Base-by-base conservation (phyloP, 2,797 vertebrate genomes). In the Anguilla pacifica region DNA sequence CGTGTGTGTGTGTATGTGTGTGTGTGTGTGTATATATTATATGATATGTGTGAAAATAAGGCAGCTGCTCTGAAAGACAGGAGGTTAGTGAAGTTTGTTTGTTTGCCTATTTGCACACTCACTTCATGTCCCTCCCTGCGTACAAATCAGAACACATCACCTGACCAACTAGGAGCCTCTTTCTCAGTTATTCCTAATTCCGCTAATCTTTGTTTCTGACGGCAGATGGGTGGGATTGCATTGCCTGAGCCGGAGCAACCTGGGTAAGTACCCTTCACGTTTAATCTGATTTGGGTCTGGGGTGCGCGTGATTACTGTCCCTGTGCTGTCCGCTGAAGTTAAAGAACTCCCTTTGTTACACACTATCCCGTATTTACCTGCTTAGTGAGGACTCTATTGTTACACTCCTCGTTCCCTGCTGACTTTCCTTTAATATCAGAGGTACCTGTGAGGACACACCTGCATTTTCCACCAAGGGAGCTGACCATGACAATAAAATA, bases 51-150 rank as follows among this genome's bases (percentile, higher is more conserved):
- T n/a, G 96, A 95, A 96, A 96, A 96, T 95, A 95, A 95, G 79
- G 82, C 57, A 46, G 13, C 55, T 43, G 19, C 77, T 83, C 39
- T 95, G 95, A 96, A 95, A 94, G 94, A 96, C 95, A 96, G 95
- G 96, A 97, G 96, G 96, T 96, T 96, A 95, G 96, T 95, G 94
- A 94, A 93, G 93, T 95, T 2, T 96, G 94, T 95, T 91, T 91
- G 90, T 90, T 88, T 85, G 49, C n/a, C n/a, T 79, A n/a, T 85
- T 43, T 77, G 25, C 35, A 85, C 57, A 31, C 35, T 61, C 55
- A 46, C 17, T 84, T 83, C 72, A 7, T 49, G 31, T 83, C 51
- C 51, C 51, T 15, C 19, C 39, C 31, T 43, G 55, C 49, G 51
- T 9, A 7, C 17, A 39, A 43, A 17, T 64, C 31, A 5, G 53